Base-by-base conservation (phyloP, 2,888 invertebrate genomes). In the Eilema caniola region DNA sequence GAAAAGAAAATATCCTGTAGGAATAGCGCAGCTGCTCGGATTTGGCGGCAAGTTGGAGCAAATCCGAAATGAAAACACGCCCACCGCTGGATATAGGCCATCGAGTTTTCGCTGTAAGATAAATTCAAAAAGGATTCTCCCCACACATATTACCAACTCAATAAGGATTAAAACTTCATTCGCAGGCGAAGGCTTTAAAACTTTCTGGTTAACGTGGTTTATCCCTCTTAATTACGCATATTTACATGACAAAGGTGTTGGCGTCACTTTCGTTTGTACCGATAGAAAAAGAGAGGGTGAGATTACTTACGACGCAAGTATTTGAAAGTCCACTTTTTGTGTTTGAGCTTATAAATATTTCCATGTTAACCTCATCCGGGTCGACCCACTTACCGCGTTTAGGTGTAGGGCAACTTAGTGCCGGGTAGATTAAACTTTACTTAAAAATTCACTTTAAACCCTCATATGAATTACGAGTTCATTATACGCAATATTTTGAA, bases 51-150 rank as follows among this genome's bases (percentile, higher is more conserved):
- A 94, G 87, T 94, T 91, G 84, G 85, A 88, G 90, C 88, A 94
- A 95, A 95, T 94, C 94, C 93, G 91, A 93, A 93, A 95, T 90
- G 93, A 94, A 94, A 95, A 95, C 94, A 95, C 88, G 83, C 87
- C 86, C 86, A 77, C 75, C 79, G 77, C 83, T 74, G 85, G 86
- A 93, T 93, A 89, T 93, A 89, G 94, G 94, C 89, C 91, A 91
- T 86, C 87, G 86, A 88, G 88, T 89, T 90, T 86, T 84, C 86
- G 79, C 83, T 85, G 81, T 83, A 88, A 90, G 92, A 92, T 92
- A 93, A 91, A 93, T 92, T 92, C 92, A 85, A 90, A 93, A 92
- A 92, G 91, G 92, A 90, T 92, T 90, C 88, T 85, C 85, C 83
- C 85, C 84, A 85, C 86, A 91, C 88, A 86, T 87, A 90, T 92